A percentile compares a stretch with the other conserved stretches of the same genome.
Evolutionary conservation across 2,888 invertebrate species (phyloP).

Genomic region (Emesis castigata): DNA sequence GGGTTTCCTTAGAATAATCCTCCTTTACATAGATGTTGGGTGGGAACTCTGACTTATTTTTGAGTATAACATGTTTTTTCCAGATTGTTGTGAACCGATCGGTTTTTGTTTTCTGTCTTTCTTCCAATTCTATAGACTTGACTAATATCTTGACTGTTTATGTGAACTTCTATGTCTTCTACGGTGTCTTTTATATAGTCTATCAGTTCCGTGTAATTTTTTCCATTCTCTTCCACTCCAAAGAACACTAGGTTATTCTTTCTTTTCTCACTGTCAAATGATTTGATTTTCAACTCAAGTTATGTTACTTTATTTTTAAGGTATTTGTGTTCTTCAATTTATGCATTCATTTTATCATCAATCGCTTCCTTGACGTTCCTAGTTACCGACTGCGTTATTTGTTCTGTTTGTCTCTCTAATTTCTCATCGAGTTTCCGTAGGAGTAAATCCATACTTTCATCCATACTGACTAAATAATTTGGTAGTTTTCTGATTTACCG

Average conservation of each 20-base stretch:
- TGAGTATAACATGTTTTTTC: slow-evolving; percentile 24
- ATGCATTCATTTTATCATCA: not conserved
- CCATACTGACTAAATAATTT: too few relatives aligned
- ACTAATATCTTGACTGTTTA: too few relatives aligned
- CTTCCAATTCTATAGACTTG: too few relatives aligned
- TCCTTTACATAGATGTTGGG: too few relatives aligned
- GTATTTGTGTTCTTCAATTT: not conserved
- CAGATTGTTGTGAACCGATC: slow-evolving; percentile 41
- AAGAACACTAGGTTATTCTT: not conserved
- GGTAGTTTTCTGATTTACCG: too few relatives aligned
- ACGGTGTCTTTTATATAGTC: not conserved
- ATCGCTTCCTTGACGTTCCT: not conserved
- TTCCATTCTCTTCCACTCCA: not conserved
- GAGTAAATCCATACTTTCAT: not conserved
- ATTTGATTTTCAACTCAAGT: not conserved
- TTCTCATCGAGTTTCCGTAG: not conserved
- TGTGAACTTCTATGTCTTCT: slow-evolving; percentile 9
- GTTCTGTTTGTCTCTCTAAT: not conserved
- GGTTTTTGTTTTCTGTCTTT: slow-evolving; percentile 17
- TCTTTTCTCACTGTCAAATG: not conserved
- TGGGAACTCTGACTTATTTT: too few relatives aligned
- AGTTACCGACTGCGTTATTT: not conserved
- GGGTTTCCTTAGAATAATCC: too few relatives aligned
- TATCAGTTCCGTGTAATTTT: not conserved
- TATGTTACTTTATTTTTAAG: not conserved